Evolutionary conservation across 92 coral and sea anemone species (phyloP).

Genomic region (Isaurus tuberculatus): DNA sequence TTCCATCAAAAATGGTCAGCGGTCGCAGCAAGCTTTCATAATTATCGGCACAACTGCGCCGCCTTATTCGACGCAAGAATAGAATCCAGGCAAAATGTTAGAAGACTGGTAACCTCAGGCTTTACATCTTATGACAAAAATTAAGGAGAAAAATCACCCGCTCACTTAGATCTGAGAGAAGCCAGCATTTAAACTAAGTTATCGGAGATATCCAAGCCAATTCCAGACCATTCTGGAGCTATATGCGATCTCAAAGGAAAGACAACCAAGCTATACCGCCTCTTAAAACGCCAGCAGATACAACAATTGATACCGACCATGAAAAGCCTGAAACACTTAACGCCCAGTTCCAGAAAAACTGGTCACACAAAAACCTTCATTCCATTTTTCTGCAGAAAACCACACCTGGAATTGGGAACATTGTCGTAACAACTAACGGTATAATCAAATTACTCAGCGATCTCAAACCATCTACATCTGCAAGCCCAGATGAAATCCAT

Average conservation of each 20-base stretch:
- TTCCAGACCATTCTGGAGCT: conserved; percentile 19
- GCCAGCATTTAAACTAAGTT: conserved; percentile 15
- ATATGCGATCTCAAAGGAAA: conserved; percentile 22
- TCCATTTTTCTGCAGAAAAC: conserved; percentile 25
- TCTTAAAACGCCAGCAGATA: conserved; percentile 20
- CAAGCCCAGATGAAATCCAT: conserved; percentile 2
- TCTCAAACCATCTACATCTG: conserved; percentile 30
- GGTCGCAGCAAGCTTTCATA: conserved; percentile 18
- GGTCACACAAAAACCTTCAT: conserved; percentile 10
- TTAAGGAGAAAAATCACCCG: conserved; percentile 20
- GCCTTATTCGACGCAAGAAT: conserved; percentile 19
- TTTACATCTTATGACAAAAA: background rate
- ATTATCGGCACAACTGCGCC: conserved; percentile 17
- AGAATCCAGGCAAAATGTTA: conserved; percentile 3
- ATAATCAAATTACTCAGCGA: conserved; percentile 27
- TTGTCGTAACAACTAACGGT: conserved; percentile 26
- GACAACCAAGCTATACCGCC: conserved; percentile 24
- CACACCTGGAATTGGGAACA: conserved; percentile 9
- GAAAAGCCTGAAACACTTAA: conserved; percentile 17
- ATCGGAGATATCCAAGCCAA: conserved; percentile 31
- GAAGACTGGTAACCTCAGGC: conserved; percentile 7
- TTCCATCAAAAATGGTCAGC: conserved; percentile 32
- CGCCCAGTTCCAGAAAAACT: conserved; percentile 28
- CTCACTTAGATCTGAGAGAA: conserved; percentile 30
- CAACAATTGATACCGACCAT: conserved; percentile 17